Evolutionary conservation across 2,888 invertebrate genomes (phyloP), one percentile per base, ranked within the genome.

Genomic region (Notodonta dromedarius): DNA sequence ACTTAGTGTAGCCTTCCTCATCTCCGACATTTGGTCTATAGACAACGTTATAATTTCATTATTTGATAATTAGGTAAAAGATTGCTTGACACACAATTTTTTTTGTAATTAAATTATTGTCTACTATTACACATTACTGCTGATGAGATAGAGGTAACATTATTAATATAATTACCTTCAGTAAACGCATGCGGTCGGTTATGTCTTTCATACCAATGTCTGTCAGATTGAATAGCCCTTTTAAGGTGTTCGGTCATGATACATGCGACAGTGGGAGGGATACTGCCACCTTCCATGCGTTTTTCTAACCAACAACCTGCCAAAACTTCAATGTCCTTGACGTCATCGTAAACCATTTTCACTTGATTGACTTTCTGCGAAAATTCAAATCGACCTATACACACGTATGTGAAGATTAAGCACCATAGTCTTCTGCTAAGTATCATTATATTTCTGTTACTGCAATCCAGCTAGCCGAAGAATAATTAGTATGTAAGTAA

Each of bases 211-310:
- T 85, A 92, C 97, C 98, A 98, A 88, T 97, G 98, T 75, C 98
- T 94, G 85, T 98, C 98, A 35, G 97, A 96, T 59, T 95, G 93
- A 65, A 97, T 94, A 1, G 96, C 93, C 77, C 96, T 96, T 74
- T 96, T 95, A 88, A 98, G 96, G 86, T 98, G 97, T 14, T 96
- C 96, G 7, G 96, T 97, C 70, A 98, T 96, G 59, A 98, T 93
- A 79, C 98, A 98, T 61, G 97, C 96, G 80, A 98, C 97, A 14
- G 97, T 97, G 0, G 96, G 97, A 13, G 98, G 98, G 32, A 97
- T 94, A 94, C 96, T 95, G 58, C 97, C 97, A 51, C 97, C 97
- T 2, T 96, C 95, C 57, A 97, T 89, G 0, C 96, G 96, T 62
- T 95, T 94, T 83, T 98, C 98, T 0, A 97, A 95, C 63, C 98